Evolutionary conservation across 2,888 invertebrate genomes (phyloP), one percentile per base, ranked within the genome.

Genomic region (Lithodes maja): DNA sequence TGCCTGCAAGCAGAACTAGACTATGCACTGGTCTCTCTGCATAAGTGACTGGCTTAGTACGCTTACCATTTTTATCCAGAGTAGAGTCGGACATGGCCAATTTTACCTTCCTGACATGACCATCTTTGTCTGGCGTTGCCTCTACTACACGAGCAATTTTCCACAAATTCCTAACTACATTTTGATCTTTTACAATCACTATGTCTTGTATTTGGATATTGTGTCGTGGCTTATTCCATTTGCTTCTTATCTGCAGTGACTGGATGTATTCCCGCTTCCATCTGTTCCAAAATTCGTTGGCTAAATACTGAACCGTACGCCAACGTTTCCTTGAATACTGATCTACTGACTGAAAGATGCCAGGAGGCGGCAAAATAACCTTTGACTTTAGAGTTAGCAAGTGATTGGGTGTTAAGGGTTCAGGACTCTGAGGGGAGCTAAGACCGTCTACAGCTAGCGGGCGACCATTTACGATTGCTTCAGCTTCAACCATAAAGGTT

Each of bases 351-450:
- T 5, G 61, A 5, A 61, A 7, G 12, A 5, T 61, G 12, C 61
- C 61, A 5, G 7, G 12, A 5, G 7, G 12, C 3, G 77, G 77
- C 1, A 77, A 15, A 15, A 9, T 2, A n/a, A 5, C 1, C 12
- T n/a, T n/a, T 2, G 52, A 2, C 52, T 52, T 52, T 1, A 52
- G 2, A 52, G 9, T 3, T n/a, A 84, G 12, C 2, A 84, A 12
- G 61, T 88, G 84, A 52, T 85, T 78, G 3, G 84, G 88, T 1
- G 85, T 85, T 1, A 89, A 52, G 17, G 85, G 81, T n/a, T 83
- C 83, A 2, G 75, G 79, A 49, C 79, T 69, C 1, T 15, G 12
- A 5, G 85, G 79, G 52, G 84, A 68, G 15, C n/a, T 61, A 33
- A 33, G 33, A 12, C 49, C 12, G 12, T 33, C 69, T 3, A 52